Base-by-base conservation (phyloP, 2,797 vertebrate genomes). In the Hippoglossus hippoglossus region DNA sequence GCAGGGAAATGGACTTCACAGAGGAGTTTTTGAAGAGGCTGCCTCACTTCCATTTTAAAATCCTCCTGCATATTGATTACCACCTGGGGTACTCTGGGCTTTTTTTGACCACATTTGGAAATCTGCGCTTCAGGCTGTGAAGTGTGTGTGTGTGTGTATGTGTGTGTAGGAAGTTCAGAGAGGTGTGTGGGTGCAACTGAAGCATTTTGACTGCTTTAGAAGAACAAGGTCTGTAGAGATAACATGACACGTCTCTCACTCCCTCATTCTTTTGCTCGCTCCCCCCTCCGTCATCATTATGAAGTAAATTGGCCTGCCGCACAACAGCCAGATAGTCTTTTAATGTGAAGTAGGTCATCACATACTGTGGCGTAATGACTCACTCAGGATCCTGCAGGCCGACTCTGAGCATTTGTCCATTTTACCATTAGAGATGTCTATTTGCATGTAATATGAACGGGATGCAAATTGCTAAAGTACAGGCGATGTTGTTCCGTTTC, bases 261-360 rank as follows among this genome's bases (percentile, higher is more conserved):
- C 58, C 9, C 62, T 70, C 49, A 26, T 70, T 71, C 58, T 58
- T 65, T 31, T n/a, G 34, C 71, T 63, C n/a, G 68, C 59, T 75
- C 55, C 68, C 57, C 67, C 65, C 1, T 54, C 73, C 63, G 47
- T 80, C 59, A 77, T 79, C 67, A 62, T 78, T 71, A 73, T 66
- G 28, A 75, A 69, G 63, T 80, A 77, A 89, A 90, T 85, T 71
- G 69, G 80, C 59, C 75, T 56, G 60, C 79, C 11, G 39, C 79
- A 75, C 73, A 87, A 82, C 68, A 75, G 65, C 75, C 54, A 63
- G 65, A 83, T 56, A 44, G 65, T 62, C 60, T 75, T 85, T 87
- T 84, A 86, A 88, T 77, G 76, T 81, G 69, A 90, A 89, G 74
- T 86, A 81, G 89, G 83, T 82, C 79, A 82, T 55, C 49, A 47